Evolutionary conservation across 2,888 invertebrate species (phyloP), one percentile per base, ranked within the genome.

Genomic region (Rhamnusium bicolor): DNA sequence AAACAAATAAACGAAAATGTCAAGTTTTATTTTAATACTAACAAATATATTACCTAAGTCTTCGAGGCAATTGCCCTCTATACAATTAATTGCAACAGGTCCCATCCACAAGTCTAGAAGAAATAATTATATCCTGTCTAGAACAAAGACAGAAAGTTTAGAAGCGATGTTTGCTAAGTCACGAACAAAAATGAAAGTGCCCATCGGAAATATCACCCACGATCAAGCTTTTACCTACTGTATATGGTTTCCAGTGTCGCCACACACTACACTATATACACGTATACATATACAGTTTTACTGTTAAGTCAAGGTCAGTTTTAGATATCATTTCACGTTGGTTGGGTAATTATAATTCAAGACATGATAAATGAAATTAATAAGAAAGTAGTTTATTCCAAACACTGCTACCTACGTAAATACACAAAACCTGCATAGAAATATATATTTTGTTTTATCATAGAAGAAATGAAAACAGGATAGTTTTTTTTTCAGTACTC

Each of bases 171-270:
- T 16, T 63, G 53, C 18, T 58, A 27, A 69, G 69, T 69, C 69
- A 69, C 69, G 69, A 70, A 71, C 71, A 65, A 71, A 71, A 71
- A 71, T 63, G 71, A 71, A 71, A 71, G 71, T 71, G 65, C 18
- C 29, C 70, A 56, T 56, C 71, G 69, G 69, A 69, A 69, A 60
- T 67, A 46, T 69, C 49, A 69, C 58, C 65, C 27, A 51, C 53
- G 19, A 65, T 19, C 27, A 7, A 65, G 65, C 65, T 65, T 65
- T 65, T 65, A 65, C 65, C 32, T 12, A 49, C 53, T n/a, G 21
- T 65, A 65, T 40, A 65, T 12, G 65, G 65, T 65, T 53, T 4
- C 16, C 63, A 27, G 16, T 24, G 4, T 56, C 7, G n/a, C 40
- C n/a, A 40, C 40, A 40, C n/a, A 1, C 40, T n/a, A 40, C 40